Evolutionary conservation across 2,797 vertebrate species (phyloP), one percentile per base, ranked within the genome.

Genomic region (Propithecus deckenii): DNA sequence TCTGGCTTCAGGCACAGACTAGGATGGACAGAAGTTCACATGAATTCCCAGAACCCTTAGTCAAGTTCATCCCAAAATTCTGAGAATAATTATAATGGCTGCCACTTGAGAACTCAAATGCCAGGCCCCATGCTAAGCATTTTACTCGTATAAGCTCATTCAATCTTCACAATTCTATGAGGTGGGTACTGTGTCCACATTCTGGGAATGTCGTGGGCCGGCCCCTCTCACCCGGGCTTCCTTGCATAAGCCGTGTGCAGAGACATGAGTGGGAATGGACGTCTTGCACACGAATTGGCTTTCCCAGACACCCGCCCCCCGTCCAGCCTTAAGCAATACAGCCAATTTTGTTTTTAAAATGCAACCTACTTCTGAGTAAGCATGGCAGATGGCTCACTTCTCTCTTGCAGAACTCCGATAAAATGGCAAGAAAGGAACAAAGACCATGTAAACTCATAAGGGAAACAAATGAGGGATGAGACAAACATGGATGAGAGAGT

Each of bases 181-280:
- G 32, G 46, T n/a, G 52, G 48, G 25, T 11, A 22, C 43, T 20
- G 7, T 5, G 15, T 63, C 59, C 6, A 1, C 17, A 15, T 43
- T 20, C 86, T 38, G 61, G 67, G 79, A 72, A 23, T 32, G 6
- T 17, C 20, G 7, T 17, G 14, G 22, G 32, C 63, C n/a, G 13
- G 48, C 11, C 30, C 59, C 41, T 57, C 4, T 46, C 52, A 48
- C 35, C 5, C 22, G 65, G 61, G 3, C 48, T 61, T 75, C n/a
- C 15, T 35, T 25, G 0, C 2, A 1, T 38, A 46, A 55, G 59
- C 72, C n/a, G 4, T 2, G 7, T 61, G 30, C 5, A 25, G 57
- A 11, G 6, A 4, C 20, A 1, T 20, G 23, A 30, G 2, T 6
- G 35, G 52, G 3, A 76, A 30, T 20, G 32, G 0, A 5, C 0